These are phyloP conservation scores for Parthenolecanium corni DNA, from an alignment of 2,888 invertebrate genomes.

Conservation along the genomic window DNA sequence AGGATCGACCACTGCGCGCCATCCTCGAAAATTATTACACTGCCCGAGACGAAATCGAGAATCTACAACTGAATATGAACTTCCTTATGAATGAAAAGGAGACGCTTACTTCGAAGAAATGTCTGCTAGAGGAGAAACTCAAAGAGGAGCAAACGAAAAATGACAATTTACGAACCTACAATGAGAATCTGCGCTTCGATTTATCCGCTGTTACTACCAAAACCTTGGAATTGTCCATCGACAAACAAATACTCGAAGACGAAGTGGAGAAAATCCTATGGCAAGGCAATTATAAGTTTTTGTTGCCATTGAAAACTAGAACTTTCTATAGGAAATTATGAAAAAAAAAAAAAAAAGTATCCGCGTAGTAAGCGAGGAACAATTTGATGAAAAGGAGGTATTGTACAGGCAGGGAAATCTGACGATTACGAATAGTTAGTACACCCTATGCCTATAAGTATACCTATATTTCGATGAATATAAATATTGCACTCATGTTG, in stretches of 20 bases:
- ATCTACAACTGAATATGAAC: neutral
- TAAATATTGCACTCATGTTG: no score
- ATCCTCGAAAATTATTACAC: neutral
- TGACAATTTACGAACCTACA: constrained; percentile 4
- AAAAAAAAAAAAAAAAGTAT: neutral
- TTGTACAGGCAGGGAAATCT: no score
- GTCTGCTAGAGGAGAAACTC: constrained; percentile 3
- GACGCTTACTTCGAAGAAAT: constrained; percentile 15
- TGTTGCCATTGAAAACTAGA: neutral
- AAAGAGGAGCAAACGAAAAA: neutral
- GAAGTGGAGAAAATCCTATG: constrained; percentile 8
- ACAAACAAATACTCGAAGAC: constrained; percentile 2
- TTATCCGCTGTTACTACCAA: neutral
- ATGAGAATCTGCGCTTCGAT: neutral
- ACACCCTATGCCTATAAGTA: no score
- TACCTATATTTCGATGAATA: no score
- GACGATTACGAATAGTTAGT: no score
- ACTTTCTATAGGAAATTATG: neutral
- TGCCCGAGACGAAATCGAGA: neutral
- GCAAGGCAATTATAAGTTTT: constrained; percentile 5
- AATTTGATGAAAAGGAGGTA: neutral
- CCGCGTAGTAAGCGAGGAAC: neutral
- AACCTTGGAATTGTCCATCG: constrained; percentile 5
- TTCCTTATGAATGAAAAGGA: neutral
- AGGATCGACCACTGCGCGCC: neutral